Evolutionary conservation across 2,113 vertebrate species (phyloP).

Genomic region (Mohoua ochrocephala): DNA sequence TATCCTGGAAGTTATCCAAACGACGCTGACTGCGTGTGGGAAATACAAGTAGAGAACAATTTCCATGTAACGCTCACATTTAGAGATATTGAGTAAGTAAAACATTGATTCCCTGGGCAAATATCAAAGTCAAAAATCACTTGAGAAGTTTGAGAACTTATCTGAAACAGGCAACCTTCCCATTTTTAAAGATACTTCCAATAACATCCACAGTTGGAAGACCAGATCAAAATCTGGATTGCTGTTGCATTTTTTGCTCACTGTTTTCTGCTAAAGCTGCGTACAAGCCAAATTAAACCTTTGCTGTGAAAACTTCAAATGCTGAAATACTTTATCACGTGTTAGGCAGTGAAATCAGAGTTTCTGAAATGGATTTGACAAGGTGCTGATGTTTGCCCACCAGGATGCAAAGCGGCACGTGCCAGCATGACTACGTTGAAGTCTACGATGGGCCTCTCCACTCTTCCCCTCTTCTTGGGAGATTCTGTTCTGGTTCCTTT

Average conservation of each 20-base stretch:
- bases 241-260: neutral
- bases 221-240: neutral
- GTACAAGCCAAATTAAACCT: neutral
- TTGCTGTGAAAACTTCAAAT: neutral
- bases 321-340: neutral
- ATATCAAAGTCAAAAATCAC: neutral
- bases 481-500: constrained; percentile 47
- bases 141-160: neutral
- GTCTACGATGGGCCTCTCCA: constrained; percentile 67
- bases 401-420: constrained; percentile 50
- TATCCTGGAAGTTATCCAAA: constrained; percentile 68
- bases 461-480: constrained; percentile 49
- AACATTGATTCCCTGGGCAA: neutral
- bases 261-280: neutral
- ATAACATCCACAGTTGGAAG: neutral
- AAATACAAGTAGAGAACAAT: constrained; percentile 68
- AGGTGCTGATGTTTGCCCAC: neutral
- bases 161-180: neutral
- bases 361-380: neutral
- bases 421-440: constrained; percentile 62
- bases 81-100: constrained; percentile 66
- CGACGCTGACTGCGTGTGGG: constrained; percentile 58
- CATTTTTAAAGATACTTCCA: neutral
- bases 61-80: constrained; percentile 52
- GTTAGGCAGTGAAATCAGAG: neutral